Evolutionary conservation across 2,113 vertebrate species (phyloP), one percentile per base, ranked within the genome.

Genomic region (Anarhynchus alexandrinus): DNA sequence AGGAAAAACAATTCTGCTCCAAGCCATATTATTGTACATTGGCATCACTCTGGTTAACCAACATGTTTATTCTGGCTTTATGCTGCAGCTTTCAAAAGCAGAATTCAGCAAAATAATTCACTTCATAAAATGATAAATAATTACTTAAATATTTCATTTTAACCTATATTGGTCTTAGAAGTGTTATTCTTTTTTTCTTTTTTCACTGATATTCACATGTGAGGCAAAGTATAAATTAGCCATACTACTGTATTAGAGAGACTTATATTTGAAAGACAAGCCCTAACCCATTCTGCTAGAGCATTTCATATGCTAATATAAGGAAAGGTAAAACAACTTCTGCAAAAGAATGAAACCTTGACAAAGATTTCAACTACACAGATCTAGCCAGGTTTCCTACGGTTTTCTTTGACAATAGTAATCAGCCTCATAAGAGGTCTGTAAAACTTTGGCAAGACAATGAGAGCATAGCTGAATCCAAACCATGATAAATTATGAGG

Each of bases 391-490:
- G 64, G 26, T 23, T 86, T 62, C 87, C 65, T 64, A 9, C 38
- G 23, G 32, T 51, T 89, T 92, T 70, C 82, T 82, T 78, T 67
- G 43, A 12, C 0, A 3, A 67, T 54, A 87, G 64, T 40, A 94
- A 96, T 90, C 82, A 92, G 64, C 55, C 47, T 90, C 64, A 11
- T 67, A 93, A 95, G 71, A 83, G 34, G 27, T 61, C 80, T 96
- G 52, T 70, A 79, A 84, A 94, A 82, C 43, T 90, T 54, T 90
- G 92, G 76, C 94, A 90, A 69, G 30, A 65, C 43, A n/a, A 11
- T 86, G 69, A 84, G 72, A 71, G 34, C 54, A 76, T 73, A 87
- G 61, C 26, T 86, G 92, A 92, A 88, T 64, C 62, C 57, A 88
- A 93, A 94, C 40, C 34, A 29, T 58, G 65, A 86, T 72, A 78